Evolutionary conservation across 2,797 vertebrate species (phyloP), one percentile per base, ranked within the genome.

Genomic region (Aselliscus stoliczkanus): DNA sequence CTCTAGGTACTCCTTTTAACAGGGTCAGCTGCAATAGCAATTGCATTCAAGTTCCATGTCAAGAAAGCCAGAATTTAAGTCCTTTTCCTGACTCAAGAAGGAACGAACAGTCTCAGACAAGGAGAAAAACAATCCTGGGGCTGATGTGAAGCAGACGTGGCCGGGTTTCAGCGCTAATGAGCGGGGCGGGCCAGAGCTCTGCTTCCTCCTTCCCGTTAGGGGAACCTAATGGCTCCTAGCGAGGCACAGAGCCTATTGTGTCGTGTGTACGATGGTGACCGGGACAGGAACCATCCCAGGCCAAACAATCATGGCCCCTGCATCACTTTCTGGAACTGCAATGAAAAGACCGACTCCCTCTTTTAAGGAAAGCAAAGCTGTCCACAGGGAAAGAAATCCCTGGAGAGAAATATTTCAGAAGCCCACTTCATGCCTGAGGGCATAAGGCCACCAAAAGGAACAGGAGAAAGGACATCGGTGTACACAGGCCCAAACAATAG

Each of bases 91-190:
- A 98, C 96, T 96, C 94, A 91, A 93, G 92, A 73, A 97, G 75
- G 94, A 95, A 98, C 97, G 95, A 86, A 97, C 10, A 73, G 87
- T 62, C 96, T 97, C 95, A 94, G 95, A 97, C 88, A 95, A 93
- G 93, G 96, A 96, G 97, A 96, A 98, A 98, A 98, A 97, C 97
- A 98, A 98, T 90, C 60, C 92, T 13, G 14, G 58, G 52, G 21
- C 96, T 98, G 98, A 98, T 75, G 90, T 54, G 97, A 98, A 98
- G 95, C 98, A 98, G 98, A 97, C 82, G 13, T 95, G 50, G 95
- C 94, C 94, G 96, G 93, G 58, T 54, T 97, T 96, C 93, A 91
- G 97, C 85, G 81, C 96, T 97, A 96, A 98, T 67, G 93, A 98
- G 93, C 0, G 77, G 96, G 89, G 0, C 12, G 95, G 95, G 97